Base-by-base conservation (phyloP, 2,113 vertebrate genomes). In the Nerophis lumbriciformis region DNA sequence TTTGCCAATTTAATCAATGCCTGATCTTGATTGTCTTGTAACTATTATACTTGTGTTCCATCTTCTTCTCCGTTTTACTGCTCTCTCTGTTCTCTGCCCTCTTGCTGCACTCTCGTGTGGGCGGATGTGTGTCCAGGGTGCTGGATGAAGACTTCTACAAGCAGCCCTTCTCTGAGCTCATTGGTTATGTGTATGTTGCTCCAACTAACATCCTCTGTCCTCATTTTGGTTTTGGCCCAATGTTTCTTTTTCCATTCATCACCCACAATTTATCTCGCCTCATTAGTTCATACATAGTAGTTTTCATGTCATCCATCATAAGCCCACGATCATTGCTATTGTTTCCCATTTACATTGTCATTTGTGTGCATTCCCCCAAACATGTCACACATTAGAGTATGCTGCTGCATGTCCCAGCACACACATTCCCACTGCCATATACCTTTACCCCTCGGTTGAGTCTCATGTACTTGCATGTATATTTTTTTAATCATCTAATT, bases 161-260 rank as follows among this genome's bases (percentile, higher is more conserved):
- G 92, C 96, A 99, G 90, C 96, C 95, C 93, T 98, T 97, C 93
- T 94, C 95, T 95, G 95, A 99, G 77, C 87, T 99, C 93, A 99
- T 99, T 93, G 97, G 97, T 97, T 99, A 99, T 98, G 96, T 99
- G 97, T 99, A 98, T 99, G 97, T 99, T 93, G 92, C 91, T 90
- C 88, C 89, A 94, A 94, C 93, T 95, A 92, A 91, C 94, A 91
- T 83, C 90, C 88, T 92, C 74, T 66, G 63, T 66, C 44, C 14
- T 50, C 48, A 47, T 74, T 61, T 52, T 86, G 73, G 88, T 76
- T 49, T 36, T 51, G 50, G 21, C 48, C 45, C 66, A 71, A 67
- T 66, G 4, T 54, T 7, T 13, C 3, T 58, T 54, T 10, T 9
- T 59, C 45, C 68, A 53, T 75, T 28, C 3, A 28, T 73, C 63